These are phyloP conservation scores for Papilio protenor DNA, from an alignment of 2,888 invertebrate species.

Conservation along the genomic window DNA sequence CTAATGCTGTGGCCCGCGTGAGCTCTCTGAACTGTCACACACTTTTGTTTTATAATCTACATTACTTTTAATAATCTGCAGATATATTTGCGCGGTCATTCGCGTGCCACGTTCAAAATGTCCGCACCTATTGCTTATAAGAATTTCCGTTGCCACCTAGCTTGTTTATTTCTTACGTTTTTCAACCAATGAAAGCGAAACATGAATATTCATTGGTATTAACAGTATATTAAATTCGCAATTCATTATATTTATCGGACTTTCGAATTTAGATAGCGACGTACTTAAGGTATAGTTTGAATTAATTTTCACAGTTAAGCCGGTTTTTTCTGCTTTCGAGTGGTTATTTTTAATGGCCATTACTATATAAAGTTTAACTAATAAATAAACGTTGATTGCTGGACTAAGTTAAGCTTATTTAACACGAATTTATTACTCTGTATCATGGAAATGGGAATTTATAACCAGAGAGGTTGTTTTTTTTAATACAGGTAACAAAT, in stretches of 20 bases:
- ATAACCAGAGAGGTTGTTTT: conserved; percentile 6
- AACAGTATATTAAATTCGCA: conserved; percentile 38
- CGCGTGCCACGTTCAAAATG: conserved; percentile 41
- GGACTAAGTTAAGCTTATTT: conserved; percentile 28
- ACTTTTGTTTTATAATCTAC: conserved; percentile 43
- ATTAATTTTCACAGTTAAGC: conserved; percentile 29
- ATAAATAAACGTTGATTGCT: conserved; percentile 21
- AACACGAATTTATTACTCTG: conserved; percentile 27
- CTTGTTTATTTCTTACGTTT: conserved; percentile 9
- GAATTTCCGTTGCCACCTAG: conserved; percentile 22
- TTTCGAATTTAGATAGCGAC: conserved; percentile 33
- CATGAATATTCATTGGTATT: conserved; percentile 39
- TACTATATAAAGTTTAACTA: conserved; percentile 6
- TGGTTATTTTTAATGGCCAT: conserved; percentile 26
- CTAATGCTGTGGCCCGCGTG: conserved; percentile 4
- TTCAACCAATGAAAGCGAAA: conserved; percentile 34
- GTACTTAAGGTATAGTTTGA: conserved; percentile 27
- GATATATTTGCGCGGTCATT: conserved; percentile 25
- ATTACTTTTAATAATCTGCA: conserved; percentile 41
- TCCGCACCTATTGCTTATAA: conserved; percentile 36
- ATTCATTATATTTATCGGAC: conserved; percentile 38
- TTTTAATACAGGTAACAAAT: neutral
- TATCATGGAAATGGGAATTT: conserved; percentile 8
- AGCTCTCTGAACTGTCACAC: conserved; percentile 26
- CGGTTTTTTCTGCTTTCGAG: conserved; percentile 18